These are phyloP conservation scores for Toxonevra muliebris DNA, from an alignment of 2,888 invertebrate species.

Conservation along the genomic window DNA sequence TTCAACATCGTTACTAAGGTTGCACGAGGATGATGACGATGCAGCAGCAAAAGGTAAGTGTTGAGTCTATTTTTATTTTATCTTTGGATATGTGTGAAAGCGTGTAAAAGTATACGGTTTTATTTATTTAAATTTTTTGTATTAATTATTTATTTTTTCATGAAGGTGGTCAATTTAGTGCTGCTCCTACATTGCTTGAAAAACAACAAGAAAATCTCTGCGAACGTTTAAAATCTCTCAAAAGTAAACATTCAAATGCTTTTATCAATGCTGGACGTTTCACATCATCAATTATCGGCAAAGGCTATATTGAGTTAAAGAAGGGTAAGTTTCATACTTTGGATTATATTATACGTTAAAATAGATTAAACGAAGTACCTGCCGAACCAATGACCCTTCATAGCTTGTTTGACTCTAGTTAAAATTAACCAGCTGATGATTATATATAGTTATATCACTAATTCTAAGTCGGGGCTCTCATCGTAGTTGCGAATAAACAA, in stretches of 20 bases:
- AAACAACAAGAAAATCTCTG: slow-evolving; percentile 88
- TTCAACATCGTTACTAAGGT: slow-evolving; percentile 36
- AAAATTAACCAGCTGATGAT: no score
- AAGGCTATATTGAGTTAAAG: slow-evolving; percentile 40
- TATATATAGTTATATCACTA: no score
- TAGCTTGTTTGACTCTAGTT: no score
- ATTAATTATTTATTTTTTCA: slow-evolving; percentile 43
- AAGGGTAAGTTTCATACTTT: slow-evolving; percentile 38
- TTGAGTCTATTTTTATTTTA: background rate
- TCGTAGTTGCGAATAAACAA: no score
- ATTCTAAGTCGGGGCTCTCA: no score
- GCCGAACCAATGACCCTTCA: no score
- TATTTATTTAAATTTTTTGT: no score
- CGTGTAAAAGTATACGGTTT: no score
- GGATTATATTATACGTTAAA: no score
- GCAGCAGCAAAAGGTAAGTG: slow-evolving; percentile 39
- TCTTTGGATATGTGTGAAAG: background rate
- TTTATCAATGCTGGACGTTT: background rate
- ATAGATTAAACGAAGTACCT: no score
- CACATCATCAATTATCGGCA: slow-evolving; percentile 23
- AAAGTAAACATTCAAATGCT: slow-evolving; percentile 42
- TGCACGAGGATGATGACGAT: slow-evolving; percentile 40
- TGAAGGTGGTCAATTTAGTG: slow-evolving; percentile 74
- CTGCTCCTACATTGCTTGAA: slow-evolving; percentile 85
- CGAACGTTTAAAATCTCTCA: slow-evolving; percentile 71